Percentiles rank a stretch among this genome's conserved stretches.
These are phyloP conservation scores for Neomonachus schauinslandi DNA, from an alignment of 2,113 vertebrate species.

Conservation along the genomic window DNA sequence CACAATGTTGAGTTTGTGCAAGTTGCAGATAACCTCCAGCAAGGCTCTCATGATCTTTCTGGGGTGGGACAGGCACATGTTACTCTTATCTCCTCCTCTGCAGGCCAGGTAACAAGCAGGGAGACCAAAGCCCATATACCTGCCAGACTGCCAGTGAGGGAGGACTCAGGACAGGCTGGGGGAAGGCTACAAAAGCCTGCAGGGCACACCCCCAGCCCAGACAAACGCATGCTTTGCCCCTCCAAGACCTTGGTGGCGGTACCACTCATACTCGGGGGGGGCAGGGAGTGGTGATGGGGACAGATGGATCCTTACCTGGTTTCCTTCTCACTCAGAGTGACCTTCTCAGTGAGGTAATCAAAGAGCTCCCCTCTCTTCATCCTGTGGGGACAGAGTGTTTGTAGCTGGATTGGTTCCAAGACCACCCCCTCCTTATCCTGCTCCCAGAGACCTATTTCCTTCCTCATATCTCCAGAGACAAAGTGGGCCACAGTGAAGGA, in stretches of 20 bases:
- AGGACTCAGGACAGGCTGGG: background rate
- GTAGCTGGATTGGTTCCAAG: background rate
- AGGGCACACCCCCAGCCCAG: background rate
- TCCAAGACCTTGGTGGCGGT: fast-evolving
- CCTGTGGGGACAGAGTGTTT: constrained; percentile 81
- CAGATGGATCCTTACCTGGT: constrained; percentile 89
- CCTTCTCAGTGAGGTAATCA: constrained; percentile 98
- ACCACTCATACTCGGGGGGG: background rate
- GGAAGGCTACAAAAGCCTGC: background rate
- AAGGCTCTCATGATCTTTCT: constrained; percentile 97
- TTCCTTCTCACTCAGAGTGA: constrained; percentile 97
- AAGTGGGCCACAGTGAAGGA: background rate
- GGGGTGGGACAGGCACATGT: background rate
- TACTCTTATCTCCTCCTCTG: background rate
- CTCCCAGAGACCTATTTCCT: background rate
- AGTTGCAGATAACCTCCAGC: constrained; percentile 93
- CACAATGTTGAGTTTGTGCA: constrained; percentile 94
- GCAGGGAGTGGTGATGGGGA: too few species aligned
- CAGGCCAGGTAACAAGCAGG: background rate
- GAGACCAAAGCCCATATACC: background rate
- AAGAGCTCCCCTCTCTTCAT: constrained; percentile 99
- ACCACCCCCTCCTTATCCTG: background rate
- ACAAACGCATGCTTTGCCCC: fast-evolving
- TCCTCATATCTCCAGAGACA: background rate
- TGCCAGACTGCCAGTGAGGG: background rate